Evolutionary conservation across 2,113 vertebrate species (phyloP).

Genomic region (Lota lota): DNA sequence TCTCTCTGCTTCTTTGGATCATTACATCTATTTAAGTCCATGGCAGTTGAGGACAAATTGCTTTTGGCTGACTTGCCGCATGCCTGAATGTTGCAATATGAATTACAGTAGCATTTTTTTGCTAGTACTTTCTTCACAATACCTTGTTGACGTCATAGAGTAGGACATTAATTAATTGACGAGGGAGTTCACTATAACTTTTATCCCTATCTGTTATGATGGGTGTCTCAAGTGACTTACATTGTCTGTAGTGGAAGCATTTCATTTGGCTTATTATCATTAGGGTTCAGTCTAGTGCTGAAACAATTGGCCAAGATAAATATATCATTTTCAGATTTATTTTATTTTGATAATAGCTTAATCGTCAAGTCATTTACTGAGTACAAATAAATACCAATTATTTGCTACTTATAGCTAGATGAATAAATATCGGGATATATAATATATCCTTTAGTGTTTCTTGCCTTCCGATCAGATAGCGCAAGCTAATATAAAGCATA

Average conservation of each 20-base stretch:
- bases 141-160: constrained; percentile 9
- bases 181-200: not conserved
- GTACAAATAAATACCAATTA: too few relatives aligned
- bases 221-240: constrained; percentile 20
- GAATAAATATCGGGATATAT: too few relatives aligned
- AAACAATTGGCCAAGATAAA: too few relatives aligned
- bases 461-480: not conserved
- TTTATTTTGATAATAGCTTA: too few relatives aligned
- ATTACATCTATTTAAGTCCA: constrained; percentile 62
- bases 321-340: too few relatives aligned
- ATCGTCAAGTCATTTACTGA: too few relatives aligned
- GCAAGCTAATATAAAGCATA: too few relatives aligned
- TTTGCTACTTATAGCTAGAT: too few relatives aligned
- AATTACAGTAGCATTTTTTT: constrained; percentile 16
- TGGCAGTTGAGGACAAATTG: constrained; percentile 53
- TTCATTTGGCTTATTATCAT: constrained; percentile 26
- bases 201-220: constrained; percentile 5
- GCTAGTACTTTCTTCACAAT: constrained; percentile 1
- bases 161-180: not conserved
- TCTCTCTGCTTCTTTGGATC: constrained; percentile 26
- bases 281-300: constrained; percentile 19
- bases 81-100: constrained; percentile 29
- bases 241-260: constrained; percentile 32
- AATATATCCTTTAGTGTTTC: constrained; percentile 2
- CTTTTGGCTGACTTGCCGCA: constrained; percentile 69